Percentiles rank a stretch among this genome's conserved stretches.
These are phyloP conservation scores for Heterochromis multidens DNA, from an alignment of 2,113 vertebrate species.

Conservation along the genomic window DNA sequence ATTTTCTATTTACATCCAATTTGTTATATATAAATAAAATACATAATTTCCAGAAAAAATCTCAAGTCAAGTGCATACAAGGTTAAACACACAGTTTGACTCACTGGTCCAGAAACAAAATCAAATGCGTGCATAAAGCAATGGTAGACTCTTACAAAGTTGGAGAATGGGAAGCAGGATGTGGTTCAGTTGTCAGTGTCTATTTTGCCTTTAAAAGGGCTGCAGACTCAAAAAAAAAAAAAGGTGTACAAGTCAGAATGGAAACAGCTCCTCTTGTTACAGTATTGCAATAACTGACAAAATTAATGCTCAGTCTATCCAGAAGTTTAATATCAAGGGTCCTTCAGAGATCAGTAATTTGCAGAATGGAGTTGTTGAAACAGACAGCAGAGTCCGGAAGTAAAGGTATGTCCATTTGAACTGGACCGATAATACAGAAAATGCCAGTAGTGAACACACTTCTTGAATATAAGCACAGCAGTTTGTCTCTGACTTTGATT, in stretches of 20 bases:
- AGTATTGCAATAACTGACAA: not conserved
- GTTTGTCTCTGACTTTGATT: not conserved
- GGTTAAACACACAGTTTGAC: slow-evolving; percentile 64
- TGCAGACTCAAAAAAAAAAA: not conserved
- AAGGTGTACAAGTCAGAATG: not conserved
- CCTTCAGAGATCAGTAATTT: not conserved
- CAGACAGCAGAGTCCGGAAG: not conserved
- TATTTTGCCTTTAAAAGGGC: not conserved
- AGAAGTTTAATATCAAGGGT: not conserved
- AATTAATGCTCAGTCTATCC: not conserved
- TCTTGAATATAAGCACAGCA: not conserved
- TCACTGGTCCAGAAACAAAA: slow-evolving; percentile 48
- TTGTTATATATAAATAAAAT: slow-evolving; percentile 99
- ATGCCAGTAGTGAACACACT: not conserved
- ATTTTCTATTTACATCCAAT: slow-evolving; percentile 97
- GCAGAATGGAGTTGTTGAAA: not conserved
- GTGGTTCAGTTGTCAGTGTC: not conserved
- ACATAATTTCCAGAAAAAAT: slow-evolving; percentile 88
- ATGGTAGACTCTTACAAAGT: not conserved
- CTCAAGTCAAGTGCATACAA: slow-evolving; percentile 85
- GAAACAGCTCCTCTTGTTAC: slow-evolving; percentile 6
- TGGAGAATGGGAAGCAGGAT: not conserved
- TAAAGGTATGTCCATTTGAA: not conserved
- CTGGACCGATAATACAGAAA: too few relatives aligned
- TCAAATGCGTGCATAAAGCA: slow-evolving; percentile 69